A percentile compares a stretch with the other conserved stretches of the same genome.
Evolutionary conservation across 2,888 invertebrate species (phyloP).

Genomic region (Drosophila quinaria): DNA sequence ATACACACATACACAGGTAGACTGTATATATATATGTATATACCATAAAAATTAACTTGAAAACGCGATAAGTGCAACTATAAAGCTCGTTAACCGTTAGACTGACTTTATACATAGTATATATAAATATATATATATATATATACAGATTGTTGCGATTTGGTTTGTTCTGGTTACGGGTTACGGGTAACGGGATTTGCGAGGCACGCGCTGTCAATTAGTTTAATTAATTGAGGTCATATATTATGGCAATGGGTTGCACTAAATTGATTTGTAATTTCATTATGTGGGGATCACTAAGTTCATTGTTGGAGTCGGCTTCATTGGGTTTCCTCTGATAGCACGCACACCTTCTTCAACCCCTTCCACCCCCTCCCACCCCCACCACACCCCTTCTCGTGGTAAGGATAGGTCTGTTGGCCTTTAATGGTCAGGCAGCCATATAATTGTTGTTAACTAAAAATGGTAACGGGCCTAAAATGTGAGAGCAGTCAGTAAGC

Average conservation of each 20-base stretch:
- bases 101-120: slow-evolving; percentile 16
- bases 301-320: background rate
- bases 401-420: slow-evolving; percentile 26
- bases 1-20: slow-evolving; percentile 3
- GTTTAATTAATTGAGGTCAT: slow-evolving; percentile 73
- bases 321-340: slow-evolving; percentile 54
- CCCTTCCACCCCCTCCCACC: background rate
- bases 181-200: slow-evolving; percentile 20
- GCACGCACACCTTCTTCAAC: slow-evolving; percentile 20
- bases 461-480: slow-evolving; percentile 68
- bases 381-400: background rate
- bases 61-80: slow-evolving; percentile 60
- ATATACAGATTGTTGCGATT: slow-evolving; percentile 36
- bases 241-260: slow-evolving; percentile 65
- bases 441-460: slow-evolving; percentile 71
- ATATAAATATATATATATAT: background rate
- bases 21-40: slow-evolving; percentile 9
- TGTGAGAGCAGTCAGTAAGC: slow-evolving; percentile 30
- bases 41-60: slow-evolving; percentile 57
- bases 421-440: slow-evolving; percentile 69
- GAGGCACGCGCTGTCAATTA: slow-evolving; percentile 67
- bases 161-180: slow-evolving; percentile 11
- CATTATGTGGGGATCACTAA: slow-evolving; percentile 28
- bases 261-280: slow-evolving; percentile 62
- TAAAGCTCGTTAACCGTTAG: slow-evolving; percentile 44